phyloP scores from a whole-genome alignment of 2,113 vertebrate species.

The Xiphias gladius region DNA sequence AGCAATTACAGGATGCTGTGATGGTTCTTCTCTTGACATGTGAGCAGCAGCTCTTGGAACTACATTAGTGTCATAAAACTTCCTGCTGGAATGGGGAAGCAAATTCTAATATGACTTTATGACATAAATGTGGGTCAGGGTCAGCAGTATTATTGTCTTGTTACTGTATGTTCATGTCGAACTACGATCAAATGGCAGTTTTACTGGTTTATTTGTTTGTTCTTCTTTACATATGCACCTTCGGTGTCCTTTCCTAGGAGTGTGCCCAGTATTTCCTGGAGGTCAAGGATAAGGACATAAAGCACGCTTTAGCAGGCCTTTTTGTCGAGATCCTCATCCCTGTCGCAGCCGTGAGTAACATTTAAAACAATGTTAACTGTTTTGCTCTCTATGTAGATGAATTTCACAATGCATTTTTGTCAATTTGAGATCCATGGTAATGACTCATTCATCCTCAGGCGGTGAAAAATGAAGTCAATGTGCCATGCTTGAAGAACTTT shows the following conservation, averaged over 20 bases:
- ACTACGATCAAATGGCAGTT: not conserved
- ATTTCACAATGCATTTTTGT: not conserved
- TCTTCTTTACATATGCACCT: not conserved
- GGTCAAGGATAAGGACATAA: constrained; percentile 99
- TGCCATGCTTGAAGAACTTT: constrained; percentile 99
- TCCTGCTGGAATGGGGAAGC: not conserved
- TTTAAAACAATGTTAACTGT: not conserved
- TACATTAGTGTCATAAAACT: not conserved
- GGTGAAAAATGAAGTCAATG: constrained; percentile 99
- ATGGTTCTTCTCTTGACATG: constrained; percentile 2
- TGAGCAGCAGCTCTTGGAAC: not conserved
- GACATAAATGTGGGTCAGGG: not conserved
- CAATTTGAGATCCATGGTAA: not conserved
- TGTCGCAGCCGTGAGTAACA: constrained; percentile 96
- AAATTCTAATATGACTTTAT: not conserved
- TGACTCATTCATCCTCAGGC: constrained; percentile 84
- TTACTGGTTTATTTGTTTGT: not conserved
- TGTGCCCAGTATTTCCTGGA: constrained; percentile 99
- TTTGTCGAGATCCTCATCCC: constrained; percentile 99
- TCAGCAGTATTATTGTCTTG: not conserved
- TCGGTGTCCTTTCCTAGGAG: constrained; percentile 84
- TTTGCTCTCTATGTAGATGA: not conserved
- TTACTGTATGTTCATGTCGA: not conserved
- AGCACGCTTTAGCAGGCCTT: constrained; percentile 96
- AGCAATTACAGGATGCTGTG: not conserved